Conservation (phyloP, 2,113 vertebrate genomes). For the Willisornis vidua region DNA sequence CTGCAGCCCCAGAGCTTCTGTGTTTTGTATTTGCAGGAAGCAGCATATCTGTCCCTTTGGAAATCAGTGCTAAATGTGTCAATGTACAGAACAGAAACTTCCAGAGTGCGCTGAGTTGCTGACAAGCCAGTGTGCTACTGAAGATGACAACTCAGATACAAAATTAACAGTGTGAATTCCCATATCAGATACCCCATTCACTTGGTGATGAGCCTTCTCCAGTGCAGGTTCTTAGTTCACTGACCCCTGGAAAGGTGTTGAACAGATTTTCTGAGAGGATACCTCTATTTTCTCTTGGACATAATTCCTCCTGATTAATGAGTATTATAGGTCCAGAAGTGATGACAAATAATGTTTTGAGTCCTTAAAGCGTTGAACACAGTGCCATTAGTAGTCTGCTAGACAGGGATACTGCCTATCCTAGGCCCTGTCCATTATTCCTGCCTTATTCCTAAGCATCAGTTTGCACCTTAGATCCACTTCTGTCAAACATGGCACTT, state of each 20-base stretch:
- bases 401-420: background rate
- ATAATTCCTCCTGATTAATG: background rate
- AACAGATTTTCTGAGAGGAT: background rate
- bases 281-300: background rate
- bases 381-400: background rate
- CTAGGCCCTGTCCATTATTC: background rate
- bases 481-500: background rate
- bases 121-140: background rate
- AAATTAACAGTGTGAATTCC: background rate
- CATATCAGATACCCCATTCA: background rate
- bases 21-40: background rate
- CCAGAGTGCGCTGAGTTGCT: background rate
- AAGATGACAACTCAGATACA: background rate
- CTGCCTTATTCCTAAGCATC: background rate
- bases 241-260: background rate
- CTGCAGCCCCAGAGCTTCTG: fast-evolving
- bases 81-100: background rate
- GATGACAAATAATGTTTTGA: background rate
- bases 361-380: background rate
- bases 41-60: background rate
- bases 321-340: background rate
- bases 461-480: background rate
- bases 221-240: background rate
- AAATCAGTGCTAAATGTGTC: background rate
- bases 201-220: background rate